Conservation (phyloP, 2,113 vertebrate genomes). For the Heteronetta atricapilla region DNA sequence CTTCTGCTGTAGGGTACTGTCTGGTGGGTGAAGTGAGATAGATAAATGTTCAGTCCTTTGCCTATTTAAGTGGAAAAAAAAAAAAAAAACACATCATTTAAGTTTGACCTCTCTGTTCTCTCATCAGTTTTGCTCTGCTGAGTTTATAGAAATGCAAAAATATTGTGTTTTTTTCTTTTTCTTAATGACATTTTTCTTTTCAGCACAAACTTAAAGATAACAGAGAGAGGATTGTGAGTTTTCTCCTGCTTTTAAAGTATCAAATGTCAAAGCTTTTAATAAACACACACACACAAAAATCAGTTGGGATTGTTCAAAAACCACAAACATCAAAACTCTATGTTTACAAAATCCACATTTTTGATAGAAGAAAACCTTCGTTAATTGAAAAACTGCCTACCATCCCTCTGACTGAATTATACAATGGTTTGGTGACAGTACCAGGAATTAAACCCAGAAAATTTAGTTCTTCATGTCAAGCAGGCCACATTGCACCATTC, state of each 20-base stretch:
- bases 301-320: background rate
- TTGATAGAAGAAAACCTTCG: background rate
- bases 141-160: background rate
- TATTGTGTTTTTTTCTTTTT: background rate
- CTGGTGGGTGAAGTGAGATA: background rate
- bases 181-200: background rate
- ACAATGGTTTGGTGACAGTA: slow-evolving; percentile 17
- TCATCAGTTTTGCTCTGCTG: background rate
- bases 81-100: background rate
- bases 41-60: background rate
- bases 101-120: background rate
- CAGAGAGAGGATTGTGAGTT: background rate
- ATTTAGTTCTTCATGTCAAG: background rate
- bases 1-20: background rate
- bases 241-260: background rate
- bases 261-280: background rate
- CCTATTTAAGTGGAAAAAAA: background rate
- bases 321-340: background rate
- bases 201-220: background rate
- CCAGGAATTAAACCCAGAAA: slow-evolving; percentile 30
- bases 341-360: slow-evolving; percentile 29
- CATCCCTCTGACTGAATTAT: background rate
- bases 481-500: background rate
- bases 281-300: background rate
- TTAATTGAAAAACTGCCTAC: slow-evolving; percentile 42